These are phyloP conservation scores for Eufriesea mexicana DNA, from an alignment of 1,140 invertebrate genomes.

Conservation along the genomic window DNA sequence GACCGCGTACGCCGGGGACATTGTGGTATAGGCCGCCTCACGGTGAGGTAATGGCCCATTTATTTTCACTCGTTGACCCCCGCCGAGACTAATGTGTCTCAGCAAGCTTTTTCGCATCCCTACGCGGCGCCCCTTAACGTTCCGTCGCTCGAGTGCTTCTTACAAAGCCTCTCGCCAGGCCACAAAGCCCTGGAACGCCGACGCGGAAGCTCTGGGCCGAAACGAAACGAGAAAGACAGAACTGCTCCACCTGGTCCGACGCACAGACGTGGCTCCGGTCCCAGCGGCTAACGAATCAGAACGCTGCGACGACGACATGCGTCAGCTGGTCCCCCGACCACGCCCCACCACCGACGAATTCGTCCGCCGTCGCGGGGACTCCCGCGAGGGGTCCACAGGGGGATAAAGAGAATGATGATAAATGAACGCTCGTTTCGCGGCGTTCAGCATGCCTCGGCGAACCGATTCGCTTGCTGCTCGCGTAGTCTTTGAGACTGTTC, in stretches of 20 bases:
- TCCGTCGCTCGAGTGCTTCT: constrained; percentile 51
- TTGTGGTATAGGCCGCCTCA: constrained; percentile 51
- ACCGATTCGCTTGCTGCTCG: not conserved
- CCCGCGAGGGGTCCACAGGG: not conserved
- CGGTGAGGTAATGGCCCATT: constrained; percentile 72
- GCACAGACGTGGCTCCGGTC: not conserved
- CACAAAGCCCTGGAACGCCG: constrained; percentile 46
- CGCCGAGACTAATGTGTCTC: constrained; percentile 73
- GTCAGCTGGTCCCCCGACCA: not conserved
- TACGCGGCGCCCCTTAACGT: constrained; percentile 52
- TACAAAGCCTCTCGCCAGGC: constrained; percentile 22
- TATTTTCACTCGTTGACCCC: constrained; percentile 75
- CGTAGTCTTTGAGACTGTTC: not conserved
- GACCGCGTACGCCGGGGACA: constrained; percentile 33
- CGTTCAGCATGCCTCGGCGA: not conserved
- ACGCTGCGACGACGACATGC: constrained; percentile 15
- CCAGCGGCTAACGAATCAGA: constrained; percentile 4
- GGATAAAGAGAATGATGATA: constrained; percentile 17
- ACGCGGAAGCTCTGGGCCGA: constrained; percentile 11
- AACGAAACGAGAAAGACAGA: not conserved
- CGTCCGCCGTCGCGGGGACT: constrained; percentile 16
- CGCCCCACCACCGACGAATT: not conserved
- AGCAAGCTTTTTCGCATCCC: constrained; percentile 68
- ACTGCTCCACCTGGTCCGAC: not conserved
- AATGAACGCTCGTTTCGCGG: constrained; percentile 22